A percentile compares a stretch with the other conserved stretches of the same genome.
Evolutionary conservation across 2,888 invertebrate genomes (phyloP).

Genomic region (Apocheima hispidaria): DNA sequence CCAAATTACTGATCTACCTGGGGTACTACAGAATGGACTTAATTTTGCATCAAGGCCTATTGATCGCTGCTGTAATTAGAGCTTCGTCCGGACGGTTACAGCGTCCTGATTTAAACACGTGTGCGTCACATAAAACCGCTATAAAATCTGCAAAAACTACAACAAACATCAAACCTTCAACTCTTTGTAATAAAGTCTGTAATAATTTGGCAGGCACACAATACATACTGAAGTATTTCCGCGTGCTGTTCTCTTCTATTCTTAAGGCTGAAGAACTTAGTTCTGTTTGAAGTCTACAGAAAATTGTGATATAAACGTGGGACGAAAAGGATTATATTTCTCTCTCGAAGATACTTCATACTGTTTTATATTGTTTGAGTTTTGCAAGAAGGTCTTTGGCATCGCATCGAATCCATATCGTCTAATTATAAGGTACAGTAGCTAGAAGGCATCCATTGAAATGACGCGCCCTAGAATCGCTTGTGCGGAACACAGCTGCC

Average conservation of each 20-base stretch:
- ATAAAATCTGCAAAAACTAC: background rate
- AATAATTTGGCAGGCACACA: slow-evolving; percentile 2
- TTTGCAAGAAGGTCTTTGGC: slow-evolving; percentile 80
- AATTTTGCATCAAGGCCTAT: slow-evolving; percentile 75
- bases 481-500: slow-evolving; percentile 43
- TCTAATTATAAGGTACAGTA: slow-evolving; percentile 82
- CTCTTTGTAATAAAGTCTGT: background rate
- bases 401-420: slow-evolving; percentile 83
- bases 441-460: slow-evolving; percentile 47
- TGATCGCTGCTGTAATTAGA: slow-evolving; percentile 82
- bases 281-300: background rate
- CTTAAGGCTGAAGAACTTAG: slow-evolving; percentile 5
- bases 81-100: slow-evolving; percentile 77
- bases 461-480: slow-evolving; percentile 56
- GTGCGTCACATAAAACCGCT: slow-evolving; percentile 43
- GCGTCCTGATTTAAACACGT: slow-evolving; percentile 82
- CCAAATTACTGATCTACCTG: too few species aligned
- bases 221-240: background rate
- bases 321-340: slow-evolving; percentile 4
- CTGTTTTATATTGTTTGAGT: slow-evolving; percentile 46
- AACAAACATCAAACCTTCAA: background rate
- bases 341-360: background rate
- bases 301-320: background rate
- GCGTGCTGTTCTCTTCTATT: background rate
- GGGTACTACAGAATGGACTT: slow-evolving; percentile 58